These are phyloP conservation scores for Arnoldichthys spilopterus DNA, from an alignment of 2,797 vertebrate species.

Conservation along the genomic window DNA sequence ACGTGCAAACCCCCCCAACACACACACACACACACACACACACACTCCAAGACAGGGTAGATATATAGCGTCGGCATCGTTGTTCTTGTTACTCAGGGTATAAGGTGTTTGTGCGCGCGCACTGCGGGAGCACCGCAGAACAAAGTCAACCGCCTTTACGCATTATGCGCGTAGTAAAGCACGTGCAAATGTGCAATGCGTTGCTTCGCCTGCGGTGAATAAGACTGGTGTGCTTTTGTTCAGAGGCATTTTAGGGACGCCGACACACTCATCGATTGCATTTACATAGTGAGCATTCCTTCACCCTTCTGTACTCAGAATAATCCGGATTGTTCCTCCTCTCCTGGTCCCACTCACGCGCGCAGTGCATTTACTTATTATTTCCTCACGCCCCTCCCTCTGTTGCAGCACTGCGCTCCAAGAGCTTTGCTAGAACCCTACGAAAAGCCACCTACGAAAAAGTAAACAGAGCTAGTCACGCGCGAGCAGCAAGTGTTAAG, in stretches of 20 bases:
- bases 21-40: too few species aligned
- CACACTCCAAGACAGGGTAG: too few species aligned
- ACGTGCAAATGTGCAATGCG: too few species aligned
- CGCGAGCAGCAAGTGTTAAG: too few species aligned
- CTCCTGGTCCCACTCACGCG: too few species aligned
- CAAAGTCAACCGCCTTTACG: background rate
- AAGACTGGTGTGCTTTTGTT: too few species aligned
- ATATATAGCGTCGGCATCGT: background rate
- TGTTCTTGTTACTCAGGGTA: background rate
- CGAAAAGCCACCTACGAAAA: too few species aligned
- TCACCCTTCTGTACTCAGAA: background rate
- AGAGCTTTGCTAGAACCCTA: too few species aligned
- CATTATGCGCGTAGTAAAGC: background rate
- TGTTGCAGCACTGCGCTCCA: too few species aligned
- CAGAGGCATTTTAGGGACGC: too few species aligned
- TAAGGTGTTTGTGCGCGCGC: background rate
- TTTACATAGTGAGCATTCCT: background rate
- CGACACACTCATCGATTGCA: background rate
- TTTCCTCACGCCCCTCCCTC: slow-evolving; percentile 66
- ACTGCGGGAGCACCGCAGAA: background rate
- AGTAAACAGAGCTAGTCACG: too few species aligned
- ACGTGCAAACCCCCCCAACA: slow-evolving; percentile 42
- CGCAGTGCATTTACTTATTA: slow-evolving; percentile 66
- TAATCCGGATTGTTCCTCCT: background rate
- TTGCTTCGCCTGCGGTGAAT: too few species aligned